A percentile compares a stretch with the other conserved stretches of the same genome.
Conservation (phyloP, 2,797 vertebrate species). For the Oreochromis mossambicus region DNA sequence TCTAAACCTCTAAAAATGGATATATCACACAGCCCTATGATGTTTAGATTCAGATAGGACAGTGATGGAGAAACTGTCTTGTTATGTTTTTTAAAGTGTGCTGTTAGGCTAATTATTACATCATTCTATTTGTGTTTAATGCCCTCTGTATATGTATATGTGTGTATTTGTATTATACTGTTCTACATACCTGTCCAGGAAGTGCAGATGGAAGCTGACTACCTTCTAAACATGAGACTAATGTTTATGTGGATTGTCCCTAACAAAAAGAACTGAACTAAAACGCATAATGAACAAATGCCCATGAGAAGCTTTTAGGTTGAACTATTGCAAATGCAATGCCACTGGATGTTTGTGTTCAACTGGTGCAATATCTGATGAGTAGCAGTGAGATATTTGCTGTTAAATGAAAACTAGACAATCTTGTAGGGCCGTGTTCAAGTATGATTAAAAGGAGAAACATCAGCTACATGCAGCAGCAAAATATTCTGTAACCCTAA, state of each 20-base stretch:
- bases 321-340: neutral
- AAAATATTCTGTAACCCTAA: neutral
- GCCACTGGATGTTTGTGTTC: neutral
- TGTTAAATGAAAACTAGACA: neutral
- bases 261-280: neutral
- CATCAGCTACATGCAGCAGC: neutral
- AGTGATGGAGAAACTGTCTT: neutral
- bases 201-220: neutral
- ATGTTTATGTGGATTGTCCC: neutral
- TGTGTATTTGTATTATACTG: neutral
- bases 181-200: neutral
- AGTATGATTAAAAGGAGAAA: neutral
- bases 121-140: neutral
- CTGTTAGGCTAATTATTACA: neutral
- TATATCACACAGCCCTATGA: neutral
- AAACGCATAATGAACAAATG: neutral
- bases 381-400: neutral
- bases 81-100: neutral
- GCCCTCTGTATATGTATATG: neutral
- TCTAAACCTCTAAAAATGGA: neutral
- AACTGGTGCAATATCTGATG: neutral
- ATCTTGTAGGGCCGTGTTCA: neutral
- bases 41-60: neutral
- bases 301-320: neutral
- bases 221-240: neutral